A percentile compares a stretch with the other conserved stretches of the same genome.
Evolutionary conservation across 2,888 invertebrate species (phyloP).

Genomic region (Stratiomys singularior): DNA sequence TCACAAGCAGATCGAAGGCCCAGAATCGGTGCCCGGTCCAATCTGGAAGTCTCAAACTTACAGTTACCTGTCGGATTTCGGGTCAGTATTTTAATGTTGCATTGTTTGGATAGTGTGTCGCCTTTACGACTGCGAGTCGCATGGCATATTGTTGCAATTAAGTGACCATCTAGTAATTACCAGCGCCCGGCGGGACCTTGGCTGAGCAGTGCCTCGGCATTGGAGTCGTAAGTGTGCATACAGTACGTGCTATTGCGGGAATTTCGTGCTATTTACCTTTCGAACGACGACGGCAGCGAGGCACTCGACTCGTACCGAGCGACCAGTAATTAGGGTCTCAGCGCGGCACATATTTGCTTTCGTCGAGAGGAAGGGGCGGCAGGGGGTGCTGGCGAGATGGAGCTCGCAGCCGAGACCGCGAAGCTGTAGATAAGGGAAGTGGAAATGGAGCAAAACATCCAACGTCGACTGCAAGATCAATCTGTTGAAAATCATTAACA

Average conservation of each 20-base stretch:
- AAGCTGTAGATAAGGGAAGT: conserved; percentile 5
- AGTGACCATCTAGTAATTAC: conserved; percentile 29
- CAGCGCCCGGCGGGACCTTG: conserved; percentile 29
- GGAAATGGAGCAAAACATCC: conserved; percentile 4
- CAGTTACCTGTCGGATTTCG: conserved; percentile 1
- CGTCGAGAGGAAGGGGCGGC: not conserved
- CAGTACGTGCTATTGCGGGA: conserved; percentile 34
- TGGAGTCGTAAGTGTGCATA: conserved; percentile 2
- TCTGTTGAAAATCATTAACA: not conserved
- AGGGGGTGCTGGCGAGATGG: too few relatives aligned
- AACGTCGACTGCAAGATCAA: not conserved
- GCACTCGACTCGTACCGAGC: not conserved
- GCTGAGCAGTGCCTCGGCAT: conserved; percentile 16
- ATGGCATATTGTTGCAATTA: conserved; percentile 3
- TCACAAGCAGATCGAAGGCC: not conserved
- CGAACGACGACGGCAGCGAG: conserved; percentile 8
- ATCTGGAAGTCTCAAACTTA: not conserved
- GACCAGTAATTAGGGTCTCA: not conserved
- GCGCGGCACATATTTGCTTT: not conserved
- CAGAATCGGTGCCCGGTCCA: not conserved
- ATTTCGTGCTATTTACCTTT: conserved; percentile 30
- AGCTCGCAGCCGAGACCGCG: not conserved
- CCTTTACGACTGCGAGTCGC: not conserved
- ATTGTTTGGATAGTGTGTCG: conserved; percentile 8
- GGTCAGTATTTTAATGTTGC: not conserved